Evolutionary conservation across 2,797 vertebrate species (phyloP).

Genomic region (Chromis chromis): DNA sequence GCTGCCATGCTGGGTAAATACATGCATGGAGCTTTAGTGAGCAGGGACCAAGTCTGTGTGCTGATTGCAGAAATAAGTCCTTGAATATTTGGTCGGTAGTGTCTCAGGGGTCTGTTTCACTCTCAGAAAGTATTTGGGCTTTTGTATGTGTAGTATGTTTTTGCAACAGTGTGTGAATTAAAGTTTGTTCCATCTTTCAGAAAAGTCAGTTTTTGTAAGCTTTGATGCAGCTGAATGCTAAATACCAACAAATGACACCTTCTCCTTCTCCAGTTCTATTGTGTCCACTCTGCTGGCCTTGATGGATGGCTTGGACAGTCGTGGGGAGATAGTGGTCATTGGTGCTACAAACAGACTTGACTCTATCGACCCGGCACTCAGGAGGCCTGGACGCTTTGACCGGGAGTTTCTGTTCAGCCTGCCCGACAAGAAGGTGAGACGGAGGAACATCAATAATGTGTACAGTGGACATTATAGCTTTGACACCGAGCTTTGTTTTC

Average conservation of each 20-base stretch:
- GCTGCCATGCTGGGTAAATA: constrained; percentile 15
- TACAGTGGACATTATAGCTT: background rate
- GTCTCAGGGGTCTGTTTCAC: constrained; percentile 10
- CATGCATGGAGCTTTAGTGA: background rate
- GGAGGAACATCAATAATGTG: constrained; percentile 77
- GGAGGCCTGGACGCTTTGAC: constrained; percentile 99
- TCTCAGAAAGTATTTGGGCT: constrained; percentile 1
- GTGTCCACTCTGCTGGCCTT: constrained; percentile 98
- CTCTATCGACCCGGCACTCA: constrained; percentile 99
- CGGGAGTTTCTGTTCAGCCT: constrained; percentile 99
- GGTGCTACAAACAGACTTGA: constrained; percentile 99
- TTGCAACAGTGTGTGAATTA: background rate
- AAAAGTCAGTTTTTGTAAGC: background rate
- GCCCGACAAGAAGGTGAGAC: constrained; percentile 94
- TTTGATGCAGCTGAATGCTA: background rate
- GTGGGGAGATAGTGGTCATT: constrained; percentile 99
- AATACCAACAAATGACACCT: background rate
- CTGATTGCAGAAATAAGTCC: constrained; percentile 27
- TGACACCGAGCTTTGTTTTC: constrained; percentile 1
- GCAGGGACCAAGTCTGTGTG: background rate
- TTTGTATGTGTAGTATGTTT: background rate
- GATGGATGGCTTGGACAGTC: constrained; percentile 99
- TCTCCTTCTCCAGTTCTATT: constrained; percentile 88
- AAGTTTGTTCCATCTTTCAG: background rate
- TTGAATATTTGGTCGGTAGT: constrained; percentile 15